Evolutionary conservation across 2,113 vertebrate species (phyloP).

Genomic region (Etia nguti): DNA sequence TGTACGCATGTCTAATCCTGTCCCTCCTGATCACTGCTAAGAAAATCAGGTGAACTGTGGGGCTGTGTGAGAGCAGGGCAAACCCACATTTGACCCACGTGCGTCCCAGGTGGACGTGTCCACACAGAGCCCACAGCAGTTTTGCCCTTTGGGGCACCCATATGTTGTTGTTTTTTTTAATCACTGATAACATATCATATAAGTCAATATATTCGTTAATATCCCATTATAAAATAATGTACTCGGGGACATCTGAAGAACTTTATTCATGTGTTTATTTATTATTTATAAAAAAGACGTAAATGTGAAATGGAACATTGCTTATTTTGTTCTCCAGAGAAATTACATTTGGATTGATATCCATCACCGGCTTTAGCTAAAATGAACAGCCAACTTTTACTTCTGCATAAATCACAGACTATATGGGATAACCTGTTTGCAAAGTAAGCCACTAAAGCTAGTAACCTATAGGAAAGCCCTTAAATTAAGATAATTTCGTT

Average conservation of each 20-base stretch:
- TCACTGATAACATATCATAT: neutral
- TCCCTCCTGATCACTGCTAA: neutral
- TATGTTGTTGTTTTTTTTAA: neutral
- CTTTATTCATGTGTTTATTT: neutral
- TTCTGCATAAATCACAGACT: too few species aligned
- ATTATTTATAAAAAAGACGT: neutral
- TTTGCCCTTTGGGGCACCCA: neutral
- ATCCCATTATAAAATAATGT: neutral
- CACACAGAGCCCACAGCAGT: neutral
- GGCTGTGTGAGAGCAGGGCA: neutral
- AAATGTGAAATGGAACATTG: neutral
- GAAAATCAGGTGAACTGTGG: neutral
- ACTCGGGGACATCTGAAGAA: neutral
- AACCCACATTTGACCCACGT: neutral
- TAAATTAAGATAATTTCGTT: neutral
- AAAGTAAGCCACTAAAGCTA: neutral
- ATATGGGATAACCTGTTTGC: neutral
- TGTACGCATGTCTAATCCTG: neutral
- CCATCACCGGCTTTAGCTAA: too few species aligned
- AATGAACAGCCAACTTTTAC: too few species aligned
- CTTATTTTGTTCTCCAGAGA: neutral
- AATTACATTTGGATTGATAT: too few species aligned
- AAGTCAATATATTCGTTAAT: neutral
- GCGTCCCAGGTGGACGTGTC: neutral
- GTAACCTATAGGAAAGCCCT: neutral